Conservation (phyloP, 2,888 invertebrate genomes). For the Conchocele bisecta region DNA sequence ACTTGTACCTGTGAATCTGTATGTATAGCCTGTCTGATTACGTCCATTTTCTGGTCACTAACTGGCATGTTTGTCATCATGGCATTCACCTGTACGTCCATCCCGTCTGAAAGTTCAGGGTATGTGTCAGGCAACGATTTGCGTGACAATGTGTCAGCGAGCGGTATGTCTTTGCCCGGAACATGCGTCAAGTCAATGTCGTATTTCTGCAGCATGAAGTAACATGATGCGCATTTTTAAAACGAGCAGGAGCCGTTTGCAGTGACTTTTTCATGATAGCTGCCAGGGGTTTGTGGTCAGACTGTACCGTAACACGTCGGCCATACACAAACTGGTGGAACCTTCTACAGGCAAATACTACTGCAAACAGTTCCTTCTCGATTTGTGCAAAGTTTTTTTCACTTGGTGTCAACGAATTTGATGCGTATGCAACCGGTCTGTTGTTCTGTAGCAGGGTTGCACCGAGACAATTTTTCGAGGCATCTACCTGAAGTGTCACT, state of each 20-base stretch:
- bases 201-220: slow-evolving; percentile 35
- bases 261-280: slow-evolving; percentile 24
- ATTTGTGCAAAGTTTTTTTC: slow-evolving; percentile 45
- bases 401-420: slow-evolving; percentile 34
- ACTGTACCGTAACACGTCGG: slow-evolving; percentile 42
- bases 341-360: slow-evolving; percentile 25
- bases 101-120: slow-evolving; percentile 16
- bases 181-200: slow-evolving; percentile 15
- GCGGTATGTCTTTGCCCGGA: slow-evolving; percentile 39
- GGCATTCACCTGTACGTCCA: slow-evolving; percentile 22
- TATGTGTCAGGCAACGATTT: slow-evolving; percentile 21
- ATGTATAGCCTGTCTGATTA: background rate
- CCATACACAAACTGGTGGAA: slow-evolving; percentile 54
- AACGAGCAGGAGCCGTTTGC: no score
- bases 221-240: no score
- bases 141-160: slow-evolving; percentile 42
- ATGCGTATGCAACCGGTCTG: slow-evolving; percentile 41
- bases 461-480: slow-evolving; percentile 14
- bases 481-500: slow-evolving; percentile 17
- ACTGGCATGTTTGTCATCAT: slow-evolving; percentile 11
- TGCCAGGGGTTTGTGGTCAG: slow-evolving; percentile 64
- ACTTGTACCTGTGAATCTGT: slow-evolving; percentile 14
- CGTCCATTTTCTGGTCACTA: slow-evolving; percentile 15
- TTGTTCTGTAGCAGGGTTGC: slow-evolving; percentile 21
- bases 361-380: slow-evolving; percentile 41